Conservation (phyloP, 2,797 vertebrate genomes). For the Bucorvus abyssinicus region DNA sequence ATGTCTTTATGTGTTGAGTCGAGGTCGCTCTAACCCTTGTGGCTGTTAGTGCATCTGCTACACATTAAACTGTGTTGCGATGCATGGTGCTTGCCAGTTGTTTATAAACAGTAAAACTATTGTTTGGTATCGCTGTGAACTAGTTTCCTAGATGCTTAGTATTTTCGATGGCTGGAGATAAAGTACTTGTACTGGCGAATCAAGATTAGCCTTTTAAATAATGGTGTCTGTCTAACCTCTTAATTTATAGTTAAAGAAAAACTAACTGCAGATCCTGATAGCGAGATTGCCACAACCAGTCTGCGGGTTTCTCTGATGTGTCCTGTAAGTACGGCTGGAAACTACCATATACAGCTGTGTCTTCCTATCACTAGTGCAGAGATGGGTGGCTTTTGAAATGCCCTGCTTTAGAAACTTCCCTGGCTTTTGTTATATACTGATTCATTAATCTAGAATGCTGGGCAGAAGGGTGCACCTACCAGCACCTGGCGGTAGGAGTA, state of each 20-base stretch:
- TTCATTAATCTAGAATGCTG: not conserved
- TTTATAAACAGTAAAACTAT: not conserved
- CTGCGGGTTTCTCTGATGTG: slow-evolving; percentile 96
- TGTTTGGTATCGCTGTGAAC: not conserved
- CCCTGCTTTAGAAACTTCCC: not conserved
- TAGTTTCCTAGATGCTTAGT: not conserved
- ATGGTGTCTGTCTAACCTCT: not conserved
- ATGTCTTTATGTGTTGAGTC: not conserved
- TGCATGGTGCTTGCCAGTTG: not conserved
- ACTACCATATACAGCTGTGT: not conserved
- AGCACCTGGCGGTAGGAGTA: not conserved
- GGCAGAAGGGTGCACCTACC: not conserved
- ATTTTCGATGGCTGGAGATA: not conserved
- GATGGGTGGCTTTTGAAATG: not conserved
- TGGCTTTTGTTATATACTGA: not conserved
- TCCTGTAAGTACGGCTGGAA: slow-evolving; percentile 83
- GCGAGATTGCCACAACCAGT: slow-evolving; percentile 95
- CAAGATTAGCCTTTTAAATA: not conserved
- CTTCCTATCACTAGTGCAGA: not conserved
- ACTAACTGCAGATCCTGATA: slow-evolving; percentile 95
- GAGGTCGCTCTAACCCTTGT: not conserved
- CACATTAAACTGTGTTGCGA: not conserved
- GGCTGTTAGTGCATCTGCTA: not conserved
- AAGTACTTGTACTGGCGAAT: not conserved
- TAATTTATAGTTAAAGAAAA: slow-evolving; percentile 92